Conservation (phyloP, 2,888 invertebrate species). For the Pemphredon lugubris region DNA sequence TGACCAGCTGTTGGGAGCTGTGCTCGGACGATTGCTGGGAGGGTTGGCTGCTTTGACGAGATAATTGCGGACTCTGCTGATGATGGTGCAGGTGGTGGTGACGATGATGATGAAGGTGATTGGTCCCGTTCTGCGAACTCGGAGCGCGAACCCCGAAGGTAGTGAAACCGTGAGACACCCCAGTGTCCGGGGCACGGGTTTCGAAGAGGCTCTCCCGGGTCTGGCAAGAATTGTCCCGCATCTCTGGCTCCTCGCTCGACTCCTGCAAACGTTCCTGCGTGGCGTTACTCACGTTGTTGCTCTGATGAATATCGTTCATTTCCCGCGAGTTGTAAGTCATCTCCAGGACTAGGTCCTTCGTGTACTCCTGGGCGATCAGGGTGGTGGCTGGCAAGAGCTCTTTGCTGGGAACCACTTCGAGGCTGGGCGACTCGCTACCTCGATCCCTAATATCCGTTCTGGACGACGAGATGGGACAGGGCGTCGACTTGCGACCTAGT, state of each 20-base stretch:
- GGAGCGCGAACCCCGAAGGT: slow-evolving; percentile 82
- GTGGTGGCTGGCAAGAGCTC: slow-evolving; percentile 72
- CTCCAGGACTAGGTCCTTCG: slow-evolving; percentile 71
- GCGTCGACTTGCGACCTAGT: slow-evolving; percentile 81
- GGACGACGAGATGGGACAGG: slow-evolving; percentile 72
- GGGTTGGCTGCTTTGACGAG: slow-evolving; percentile 45
- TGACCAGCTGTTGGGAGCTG: slow-evolving; percentile 48
- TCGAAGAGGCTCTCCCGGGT: slow-evolving; percentile 90
- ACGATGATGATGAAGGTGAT: slow-evolving; percentile 57
- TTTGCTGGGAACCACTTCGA: slow-evolving; percentile 74
- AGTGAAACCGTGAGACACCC: slow-evolving; percentile 81
- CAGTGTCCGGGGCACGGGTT: slow-evolving; percentile 75
- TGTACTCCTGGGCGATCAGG: slow-evolving; percentile 69
- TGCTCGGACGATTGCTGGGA: slow-evolving; percentile 53
- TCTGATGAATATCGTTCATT: slow-evolving; percentile 78
- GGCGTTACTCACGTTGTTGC: slow-evolving; percentile 79
- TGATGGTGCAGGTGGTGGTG: slow-evolving; percentile 56
- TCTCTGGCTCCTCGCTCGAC: slow-evolving; percentile 82
- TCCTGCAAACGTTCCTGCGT: slow-evolving; percentile 78
- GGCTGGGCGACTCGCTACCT: slow-evolving; percentile 75
- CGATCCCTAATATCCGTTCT: slow-evolving; percentile 73
- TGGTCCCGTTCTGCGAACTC: slow-evolving; percentile 68
- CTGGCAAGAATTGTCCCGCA: slow-evolving; percentile 90
- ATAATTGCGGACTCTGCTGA: slow-evolving; percentile 43
- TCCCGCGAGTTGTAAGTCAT: slow-evolving; percentile 70